phyloP scores from a whole-genome alignment of 2,113 vertebrate species.

The Peromyscus maniculatus region DNA sequence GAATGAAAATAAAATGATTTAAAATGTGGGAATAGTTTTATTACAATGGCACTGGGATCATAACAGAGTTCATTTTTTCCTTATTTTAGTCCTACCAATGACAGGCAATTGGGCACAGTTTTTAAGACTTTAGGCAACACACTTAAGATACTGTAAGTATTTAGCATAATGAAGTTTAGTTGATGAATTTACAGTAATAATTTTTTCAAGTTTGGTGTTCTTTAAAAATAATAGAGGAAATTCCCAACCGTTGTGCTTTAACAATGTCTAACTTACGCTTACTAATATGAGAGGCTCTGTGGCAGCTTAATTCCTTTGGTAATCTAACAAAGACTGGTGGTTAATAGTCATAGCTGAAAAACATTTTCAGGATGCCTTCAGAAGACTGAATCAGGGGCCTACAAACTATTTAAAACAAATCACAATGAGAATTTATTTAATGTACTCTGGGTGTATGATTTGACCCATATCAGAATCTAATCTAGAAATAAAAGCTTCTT shows the following conservation, averaged over 20 bases:
- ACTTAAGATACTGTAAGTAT: constrained; percentile 57
- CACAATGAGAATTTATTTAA: neutral
- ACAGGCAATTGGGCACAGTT: constrained; percentile 70
- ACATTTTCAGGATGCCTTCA: neutral
- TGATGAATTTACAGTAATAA: constrained; percentile 67
- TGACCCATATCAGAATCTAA: neutral
- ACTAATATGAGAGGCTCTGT: neutral
- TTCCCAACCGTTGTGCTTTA: constrained; percentile 20
- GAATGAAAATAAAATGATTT: constrained; percentile 56
- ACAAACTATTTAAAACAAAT: constrained; percentile 1
- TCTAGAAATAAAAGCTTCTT: constrained; percentile 12
- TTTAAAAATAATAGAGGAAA: constrained; percentile 65
- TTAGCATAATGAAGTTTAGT: constrained; percentile 73
- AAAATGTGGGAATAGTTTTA: constrained; percentile 63
- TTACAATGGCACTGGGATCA: constrained; percentile 50
- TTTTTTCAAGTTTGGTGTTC: constrained; percentile 59
- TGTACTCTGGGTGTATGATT: neutral
- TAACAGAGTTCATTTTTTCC: constrained; percentile 47
- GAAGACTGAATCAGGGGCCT: neutral
- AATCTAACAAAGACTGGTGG: constrained; percentile 11
- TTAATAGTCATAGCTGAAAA: constrained; percentile 42
- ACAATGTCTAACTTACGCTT: constrained; percentile 53
- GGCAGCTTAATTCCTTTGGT: neutral
- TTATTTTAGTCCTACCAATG: constrained; percentile 54
- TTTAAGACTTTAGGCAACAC: constrained; percentile 52